Conservation (phyloP, 2,888 invertebrate species). For the Exephanes ischioxanthus region DNA sequence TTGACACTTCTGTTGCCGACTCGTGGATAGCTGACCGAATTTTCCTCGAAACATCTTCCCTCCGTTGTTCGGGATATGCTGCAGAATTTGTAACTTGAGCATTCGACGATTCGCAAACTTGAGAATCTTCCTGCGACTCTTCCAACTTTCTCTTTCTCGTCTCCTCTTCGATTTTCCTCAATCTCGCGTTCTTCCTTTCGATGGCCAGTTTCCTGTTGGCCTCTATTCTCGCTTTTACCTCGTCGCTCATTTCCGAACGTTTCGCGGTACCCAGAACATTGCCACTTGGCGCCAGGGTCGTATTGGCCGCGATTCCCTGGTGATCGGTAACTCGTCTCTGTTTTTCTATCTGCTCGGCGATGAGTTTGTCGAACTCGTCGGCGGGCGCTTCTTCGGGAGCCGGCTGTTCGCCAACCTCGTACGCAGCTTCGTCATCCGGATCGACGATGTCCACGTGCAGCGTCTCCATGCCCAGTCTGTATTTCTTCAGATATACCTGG, state of each 20-base stretch:
- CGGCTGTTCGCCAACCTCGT: constrained; percentile 79
- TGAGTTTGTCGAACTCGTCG: constrained; percentile 89
- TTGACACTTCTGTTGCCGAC: not conserved
- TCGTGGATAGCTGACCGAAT: not conserved
- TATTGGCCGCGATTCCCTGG: not conserved
- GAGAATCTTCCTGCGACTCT: constrained; percentile 10
- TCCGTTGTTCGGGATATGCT: not conserved
- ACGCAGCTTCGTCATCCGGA: constrained; percentile 84
- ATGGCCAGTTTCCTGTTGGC: constrained; percentile 89
- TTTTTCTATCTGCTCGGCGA: constrained; percentile 88
- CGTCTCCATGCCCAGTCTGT: constrained; percentile 88
- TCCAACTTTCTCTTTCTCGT: constrained; percentile 22
- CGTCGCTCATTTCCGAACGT: constrained; percentile 86
- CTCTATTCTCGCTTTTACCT: constrained; percentile 89
- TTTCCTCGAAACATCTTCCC: constrained; percentile 18
- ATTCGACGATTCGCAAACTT: not conserved
- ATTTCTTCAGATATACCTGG: constrained; percentile 89
- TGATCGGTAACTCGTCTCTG: constrained; percentile 71
- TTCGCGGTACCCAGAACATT: constrained; percentile 51
- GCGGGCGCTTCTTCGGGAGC: constrained; percentile 79
- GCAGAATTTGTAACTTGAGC: not conserved
- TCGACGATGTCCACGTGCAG: constrained; percentile 83
- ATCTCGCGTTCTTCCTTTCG: constrained; percentile 87
- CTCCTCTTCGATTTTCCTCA: constrained; percentile 47
- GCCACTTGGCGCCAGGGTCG: not conserved